Percentiles rank a stretch among this genome's conserved stretches.
Conservation (phyloP, 2,113 vertebrate species). For the Eulacestoma nigropectus region DNA sequence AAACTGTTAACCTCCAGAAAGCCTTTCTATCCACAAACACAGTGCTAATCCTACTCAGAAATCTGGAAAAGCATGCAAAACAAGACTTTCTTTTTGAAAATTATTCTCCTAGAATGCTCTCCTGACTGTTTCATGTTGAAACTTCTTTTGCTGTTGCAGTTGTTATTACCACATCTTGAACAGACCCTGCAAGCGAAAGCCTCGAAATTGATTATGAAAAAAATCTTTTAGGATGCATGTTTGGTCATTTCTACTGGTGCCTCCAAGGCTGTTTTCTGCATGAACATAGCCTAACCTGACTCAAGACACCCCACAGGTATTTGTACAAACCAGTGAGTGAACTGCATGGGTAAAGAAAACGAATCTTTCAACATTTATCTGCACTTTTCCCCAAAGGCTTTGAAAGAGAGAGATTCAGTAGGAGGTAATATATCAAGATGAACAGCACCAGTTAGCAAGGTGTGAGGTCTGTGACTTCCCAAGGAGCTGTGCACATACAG, state of each 20-base stretch:
- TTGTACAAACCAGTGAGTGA: background rate
- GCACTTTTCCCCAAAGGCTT: background rate
- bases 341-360: background rate
- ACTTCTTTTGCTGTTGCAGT: background rate
- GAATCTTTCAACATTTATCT: background rate
- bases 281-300: background rate
- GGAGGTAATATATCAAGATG: slow-evolving; percentile 20
- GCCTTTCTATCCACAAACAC: background rate
- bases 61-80: background rate
- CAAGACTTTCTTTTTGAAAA: background rate
- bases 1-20: background rate
- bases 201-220: background rate
- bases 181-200: background rate
- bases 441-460: background rate
- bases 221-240: background rate
- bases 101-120: background rate
- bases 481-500: background rate
- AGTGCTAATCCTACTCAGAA: background rate
- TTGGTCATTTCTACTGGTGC: background rate
- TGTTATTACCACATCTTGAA: background rate
- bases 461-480: background rate
- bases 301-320: background rate
- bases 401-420: background rate
- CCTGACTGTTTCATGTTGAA: background rate
- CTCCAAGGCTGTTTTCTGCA: background rate